These are phyloP conservation scores for Poecilia gillii DNA, from an alignment of 2,797 vertebrate species.

Conservation along the genomic window DNA sequence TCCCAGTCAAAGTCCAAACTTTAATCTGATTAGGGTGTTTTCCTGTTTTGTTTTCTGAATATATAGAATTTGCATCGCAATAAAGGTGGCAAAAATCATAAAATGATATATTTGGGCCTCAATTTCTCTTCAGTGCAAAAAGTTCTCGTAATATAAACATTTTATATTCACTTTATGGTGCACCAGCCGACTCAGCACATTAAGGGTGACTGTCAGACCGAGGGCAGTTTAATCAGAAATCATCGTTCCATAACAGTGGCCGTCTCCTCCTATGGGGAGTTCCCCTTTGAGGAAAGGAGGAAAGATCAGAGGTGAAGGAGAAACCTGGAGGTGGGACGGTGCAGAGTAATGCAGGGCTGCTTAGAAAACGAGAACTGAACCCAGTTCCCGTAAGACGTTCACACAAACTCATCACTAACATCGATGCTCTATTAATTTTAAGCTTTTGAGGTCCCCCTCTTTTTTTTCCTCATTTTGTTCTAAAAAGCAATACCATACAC, in stretches of 20 bases:
- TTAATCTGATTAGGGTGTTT: not conserved
- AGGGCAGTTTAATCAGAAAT: slow-evolving; percentile 66
- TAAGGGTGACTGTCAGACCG: slow-evolving; percentile 51
- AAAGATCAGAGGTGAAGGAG: slow-evolving; percentile 45
- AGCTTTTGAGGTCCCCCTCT: not conserved
- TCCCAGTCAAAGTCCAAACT: not conserved
- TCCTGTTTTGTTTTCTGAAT: not conserved
- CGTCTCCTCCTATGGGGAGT: slow-evolving; percentile 55
- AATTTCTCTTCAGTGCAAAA: not conserved
- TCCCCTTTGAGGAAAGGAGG: slow-evolving; percentile 44
- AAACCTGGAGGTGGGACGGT: slow-evolving; percentile 17
- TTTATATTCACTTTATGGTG: not conserved
- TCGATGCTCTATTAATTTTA: not conserved
- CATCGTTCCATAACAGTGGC: slow-evolving; percentile 65
- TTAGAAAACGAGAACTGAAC: not conserved
- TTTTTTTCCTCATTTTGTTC: not conserved
- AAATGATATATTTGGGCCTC: not conserved
- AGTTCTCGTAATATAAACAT: not conserved
- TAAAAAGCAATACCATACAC: not conserved
- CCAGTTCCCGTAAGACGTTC: not conserved
- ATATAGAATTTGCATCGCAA: not conserved
- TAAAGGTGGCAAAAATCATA: not conserved
- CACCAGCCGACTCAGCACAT: slow-evolving; percentile 55
- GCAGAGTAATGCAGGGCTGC: slow-evolving; percentile 6
- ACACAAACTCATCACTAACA: not conserved